Evolutionary conservation across 2,113 vertebrate species (phyloP), one percentile per base, ranked within the genome.

Genomic region (Micromys minutus): DNA sequence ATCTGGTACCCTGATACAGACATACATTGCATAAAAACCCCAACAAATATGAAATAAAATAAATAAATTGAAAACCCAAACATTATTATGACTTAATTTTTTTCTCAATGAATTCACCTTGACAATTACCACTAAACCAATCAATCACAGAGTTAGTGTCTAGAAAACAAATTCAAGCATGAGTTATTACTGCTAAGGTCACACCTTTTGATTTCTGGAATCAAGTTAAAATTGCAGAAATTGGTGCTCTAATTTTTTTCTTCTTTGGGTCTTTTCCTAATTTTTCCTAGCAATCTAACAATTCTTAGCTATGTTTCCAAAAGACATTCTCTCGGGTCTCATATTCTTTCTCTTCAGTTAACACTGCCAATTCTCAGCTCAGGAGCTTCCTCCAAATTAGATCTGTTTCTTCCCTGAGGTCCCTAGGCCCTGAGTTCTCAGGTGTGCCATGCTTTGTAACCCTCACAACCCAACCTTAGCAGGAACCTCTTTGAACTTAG

Each of bases 91-190:
- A 21, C 7, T 85, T 5, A 5, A 42, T 24, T 10, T 91, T 92
- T 93, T 81, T 81, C n/a, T 93, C 26, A 59, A 15, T 72, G 74
- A 61, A 5, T 65, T 9, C 0, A 26, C 52, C 83, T 47, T 77
- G 39, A 85, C 65, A 95, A 26, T 71, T 81, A 50, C n/a, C 63
- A 77, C 36, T 47, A 36, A 45, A 91, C 34, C 87, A 59, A 87
- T 71, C 22, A 87, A 87, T 81, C 9, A 29, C 42, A 92, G 83
- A 4, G 63, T 90, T 95, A 79, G 2, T 45, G 89, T 92, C 45
- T 52, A 34, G 59, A 91, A 96, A 95, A 81, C 22, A 95, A 93
- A 86, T 57, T 81, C 26, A 94, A 93, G 11, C 55, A 59, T 10
- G 84, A 7, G 65, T 81, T 36, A 65, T 80, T 93, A 63, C 36